Base-by-base conservation (phyloP, 2,113 vertebrate species). In the Dryoscopus gambensis region DNA sequence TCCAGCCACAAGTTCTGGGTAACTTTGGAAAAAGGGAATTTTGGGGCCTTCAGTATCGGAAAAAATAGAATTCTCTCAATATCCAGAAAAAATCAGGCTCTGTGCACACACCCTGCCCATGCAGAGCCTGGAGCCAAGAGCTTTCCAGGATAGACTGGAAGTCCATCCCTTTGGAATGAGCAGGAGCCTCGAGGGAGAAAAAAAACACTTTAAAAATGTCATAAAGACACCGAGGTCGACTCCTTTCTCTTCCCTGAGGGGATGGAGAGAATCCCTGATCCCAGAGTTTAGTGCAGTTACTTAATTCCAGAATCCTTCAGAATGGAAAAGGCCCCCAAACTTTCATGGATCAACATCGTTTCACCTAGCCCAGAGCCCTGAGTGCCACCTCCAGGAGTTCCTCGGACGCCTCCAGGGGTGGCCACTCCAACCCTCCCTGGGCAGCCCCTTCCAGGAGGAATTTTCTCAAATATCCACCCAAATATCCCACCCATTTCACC, bases 231-330 rank as follows among this genome's bases (percentile, higher is more conserved):
- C 4, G 39, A 76, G 16, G 22, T 15, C 44, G 27, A 23, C 50
- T 28, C 50, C n/a, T 74, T 35, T 35, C 19, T 19, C n/a, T 46
- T 40, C 23, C 20, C 24, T 10, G 27, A 16, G 20, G 37, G 31
- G 53, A 46, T 21, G 33, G 57, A 49, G 50, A 10, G 7, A 31
- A n/a, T 7, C 22, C n/a, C 63, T 14, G 8, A 39, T 16, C 39
- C 20, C 55, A 24, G 6, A 39, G 22, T 25, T 20, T 5, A 9
- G 27, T 4, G 3, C 1, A 5, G 14, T 2, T 52, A 6, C n/a
- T 57, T 23, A 46, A 69, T 35, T 19, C 49, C 40, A 44, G 63
- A 44, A 15, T 37, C n/a, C 37, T 39, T 24, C 2, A 31, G 49
- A 31, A 33, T 14, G 49, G 35, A 31, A 40, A 71, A 71, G 15